A percentile compares a stretch with the other conserved stretches of the same genome.
Evolutionary conservation across 2,888 invertebrate species (phyloP).

Genomic region (Caenorhabditis sp.): DNA sequence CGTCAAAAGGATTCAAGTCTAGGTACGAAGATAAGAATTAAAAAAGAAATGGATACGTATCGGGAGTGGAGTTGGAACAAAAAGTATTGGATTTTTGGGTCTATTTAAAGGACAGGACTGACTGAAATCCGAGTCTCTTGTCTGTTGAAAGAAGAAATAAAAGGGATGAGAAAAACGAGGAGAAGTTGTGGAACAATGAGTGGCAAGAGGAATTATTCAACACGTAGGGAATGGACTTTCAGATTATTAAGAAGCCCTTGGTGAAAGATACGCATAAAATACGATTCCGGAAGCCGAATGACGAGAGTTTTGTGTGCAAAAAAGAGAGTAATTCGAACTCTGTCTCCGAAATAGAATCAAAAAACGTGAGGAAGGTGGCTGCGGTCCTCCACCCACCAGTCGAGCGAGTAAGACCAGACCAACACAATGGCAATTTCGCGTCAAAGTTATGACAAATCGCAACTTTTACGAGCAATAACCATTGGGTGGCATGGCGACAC

Average conservation of each 20-base stretch:
- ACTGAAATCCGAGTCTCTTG: conserved; percentile 18
- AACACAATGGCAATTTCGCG: conserved; percentile 40
- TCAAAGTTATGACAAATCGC: conserved; percentile 28
- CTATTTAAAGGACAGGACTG: no score
- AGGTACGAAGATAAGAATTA: background rate
- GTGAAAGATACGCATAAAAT: conserved; percentile 7
- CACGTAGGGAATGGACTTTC: background rate
- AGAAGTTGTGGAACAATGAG: conserved; percentile 4
- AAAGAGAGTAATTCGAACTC: conserved; percentile 5
- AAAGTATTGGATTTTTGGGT: background rate
- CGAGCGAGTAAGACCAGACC: background rate
- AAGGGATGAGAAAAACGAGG: no score
- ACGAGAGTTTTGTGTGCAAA: background rate
- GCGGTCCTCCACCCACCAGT: conserved; percentile 27
- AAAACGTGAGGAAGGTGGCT: conserved; percentile 25
- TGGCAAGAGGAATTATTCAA: background rate
- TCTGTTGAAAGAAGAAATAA: background rate
- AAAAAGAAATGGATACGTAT: background rate
- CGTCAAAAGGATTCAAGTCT: background rate
- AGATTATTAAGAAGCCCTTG: background rate
- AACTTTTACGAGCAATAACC: conserved; percentile 24
- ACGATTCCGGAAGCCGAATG: no score
- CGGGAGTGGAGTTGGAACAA: background rate
- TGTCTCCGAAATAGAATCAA: conserved; percentile 46
- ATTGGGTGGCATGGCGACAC: no score